These are phyloP conservation scores for Megaleporinus macrocephalus DNA, from an alignment of 2,113 vertebrate genomes.

Conservation along the genomic window DNA sequence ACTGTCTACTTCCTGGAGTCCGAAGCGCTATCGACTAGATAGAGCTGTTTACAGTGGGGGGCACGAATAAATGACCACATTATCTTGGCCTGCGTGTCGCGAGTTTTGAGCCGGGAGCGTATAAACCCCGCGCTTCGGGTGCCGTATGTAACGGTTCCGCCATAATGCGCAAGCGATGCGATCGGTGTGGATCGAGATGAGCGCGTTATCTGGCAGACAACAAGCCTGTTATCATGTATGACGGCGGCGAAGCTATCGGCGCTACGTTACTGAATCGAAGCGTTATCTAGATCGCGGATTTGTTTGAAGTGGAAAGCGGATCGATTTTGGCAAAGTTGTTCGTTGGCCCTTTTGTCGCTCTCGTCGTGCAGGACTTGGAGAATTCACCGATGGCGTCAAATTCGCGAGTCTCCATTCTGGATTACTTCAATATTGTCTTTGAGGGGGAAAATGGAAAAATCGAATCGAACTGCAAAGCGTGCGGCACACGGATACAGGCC, in stretches of 20 bases:
- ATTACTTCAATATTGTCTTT: constrained; percentile 84
- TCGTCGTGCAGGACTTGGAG: constrained; percentile 36
- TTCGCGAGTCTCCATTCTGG: constrained; percentile 81
- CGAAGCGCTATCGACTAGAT: not conserved
- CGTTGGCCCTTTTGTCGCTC: constrained; percentile 24
- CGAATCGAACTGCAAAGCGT: constrained; percentile 83
- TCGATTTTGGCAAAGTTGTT: constrained; percentile 11
- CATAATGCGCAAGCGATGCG: constrained; percentile 4
- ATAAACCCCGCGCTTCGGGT: not conserved
- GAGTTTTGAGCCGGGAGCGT: not conserved
- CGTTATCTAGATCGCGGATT: not conserved
- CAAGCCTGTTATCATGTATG: constrained; percentile 33
- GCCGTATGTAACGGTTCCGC: not conserved
- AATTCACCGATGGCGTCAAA: constrained; percentile 79
- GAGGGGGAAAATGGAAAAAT: constrained; percentile 85
- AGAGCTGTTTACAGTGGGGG: constrained; percentile 27
- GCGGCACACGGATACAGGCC: constrained; percentile 82
- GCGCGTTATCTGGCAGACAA: constrained; percentile 19
- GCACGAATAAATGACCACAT: not conserved
- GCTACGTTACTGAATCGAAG: not conserved
- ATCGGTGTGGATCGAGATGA: constrained; percentile 6
- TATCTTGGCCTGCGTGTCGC: not conserved
- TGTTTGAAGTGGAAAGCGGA: constrained; percentile 30
- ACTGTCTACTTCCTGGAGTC: constrained; percentile 49
- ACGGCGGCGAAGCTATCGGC: not conserved